Percentiles rank a stretch among this genome's conserved stretches.
Evolutionary conservation across 2,888 invertebrate genomes (phyloP).

Genomic region (Nymphalis urticae): DNA sequence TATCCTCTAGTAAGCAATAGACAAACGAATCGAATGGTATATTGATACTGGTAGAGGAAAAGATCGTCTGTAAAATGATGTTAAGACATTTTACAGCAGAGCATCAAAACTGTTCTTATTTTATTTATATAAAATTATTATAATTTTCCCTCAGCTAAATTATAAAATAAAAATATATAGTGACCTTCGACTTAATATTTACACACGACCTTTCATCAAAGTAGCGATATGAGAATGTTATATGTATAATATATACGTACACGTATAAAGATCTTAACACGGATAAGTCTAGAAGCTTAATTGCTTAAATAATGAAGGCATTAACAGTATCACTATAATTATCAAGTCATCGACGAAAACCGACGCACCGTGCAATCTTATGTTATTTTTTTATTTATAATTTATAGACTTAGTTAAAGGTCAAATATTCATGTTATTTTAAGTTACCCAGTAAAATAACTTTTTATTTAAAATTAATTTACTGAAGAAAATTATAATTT

Average conservation of each 20-base stretch:
- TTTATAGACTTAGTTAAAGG: constrained; percentile 14
- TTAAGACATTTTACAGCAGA: no score
- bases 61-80: no score
- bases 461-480: constrained; percentile 6
- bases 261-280: background rate
- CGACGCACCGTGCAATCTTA: constrained; percentile 7
- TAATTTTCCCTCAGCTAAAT: no score
- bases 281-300: constrained; percentile 1
- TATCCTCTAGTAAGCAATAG: no score
- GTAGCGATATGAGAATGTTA: no score
- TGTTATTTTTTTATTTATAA: constrained; percentile 1
- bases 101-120: no score
- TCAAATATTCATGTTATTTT: constrained; percentile 18
- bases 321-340: constrained; percentile 9
- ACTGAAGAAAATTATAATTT: background rate
- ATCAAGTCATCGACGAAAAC: constrained; percentile 16
- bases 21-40: no score
- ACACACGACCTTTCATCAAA: no score
- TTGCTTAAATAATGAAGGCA: constrained; percentile 10
- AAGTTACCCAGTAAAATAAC: background rate
- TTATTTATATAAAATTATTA: no score
- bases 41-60: no score
- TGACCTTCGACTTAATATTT: no score
- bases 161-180: no score
- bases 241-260: background rate